Evolutionary conservation across 2,888 invertebrate genomes (phyloP).

Genomic region (Teleogryllus oceanicus): DNA sequence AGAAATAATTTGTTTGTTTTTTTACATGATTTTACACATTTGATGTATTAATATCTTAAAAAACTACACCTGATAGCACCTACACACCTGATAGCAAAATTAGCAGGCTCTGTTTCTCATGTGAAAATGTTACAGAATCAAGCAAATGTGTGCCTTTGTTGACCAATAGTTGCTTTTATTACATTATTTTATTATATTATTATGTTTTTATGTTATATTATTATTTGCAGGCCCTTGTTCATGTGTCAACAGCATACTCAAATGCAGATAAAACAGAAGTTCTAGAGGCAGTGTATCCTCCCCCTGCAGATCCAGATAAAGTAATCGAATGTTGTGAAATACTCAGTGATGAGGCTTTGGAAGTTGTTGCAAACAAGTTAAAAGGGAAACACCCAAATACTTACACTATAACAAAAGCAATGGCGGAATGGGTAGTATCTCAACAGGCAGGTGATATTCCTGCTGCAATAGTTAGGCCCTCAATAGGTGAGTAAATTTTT

Average conservation of each 20-base stretch:
- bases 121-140: too few species aligned
- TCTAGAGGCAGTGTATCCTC: conserved; percentile 50
- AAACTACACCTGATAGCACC: too few species aligned
- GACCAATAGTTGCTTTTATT: too few species aligned
- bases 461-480: conserved; percentile 65
- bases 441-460: conserved; percentile 59
- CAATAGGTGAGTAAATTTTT: conserved; percentile 50
- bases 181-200: too few species aligned
- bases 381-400: conserved; percentile 59
- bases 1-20: too few species aligned
- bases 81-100: too few species aligned
- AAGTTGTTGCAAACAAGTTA: conserved; percentile 48
- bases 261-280: conserved; percentile 55
- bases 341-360: conserved; percentile 50
- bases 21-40: too few species aligned
- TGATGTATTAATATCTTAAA: too few species aligned
- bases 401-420: conserved; percentile 69
- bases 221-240: conserved; percentile 59
- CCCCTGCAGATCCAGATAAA: conserved; percentile 49
- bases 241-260: conserved; percentile 85
- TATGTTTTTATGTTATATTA: too few species aligned
- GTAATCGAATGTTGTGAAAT: conserved; percentile 48
- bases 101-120: too few species aligned
- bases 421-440: conserved; percentile 62
- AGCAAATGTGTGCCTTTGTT: too few species aligned